These are phyloP conservation scores for Pelobates fuscus DNA, from an alignment of 2,113 vertebrate species.

Conservation along the genomic window DNA sequence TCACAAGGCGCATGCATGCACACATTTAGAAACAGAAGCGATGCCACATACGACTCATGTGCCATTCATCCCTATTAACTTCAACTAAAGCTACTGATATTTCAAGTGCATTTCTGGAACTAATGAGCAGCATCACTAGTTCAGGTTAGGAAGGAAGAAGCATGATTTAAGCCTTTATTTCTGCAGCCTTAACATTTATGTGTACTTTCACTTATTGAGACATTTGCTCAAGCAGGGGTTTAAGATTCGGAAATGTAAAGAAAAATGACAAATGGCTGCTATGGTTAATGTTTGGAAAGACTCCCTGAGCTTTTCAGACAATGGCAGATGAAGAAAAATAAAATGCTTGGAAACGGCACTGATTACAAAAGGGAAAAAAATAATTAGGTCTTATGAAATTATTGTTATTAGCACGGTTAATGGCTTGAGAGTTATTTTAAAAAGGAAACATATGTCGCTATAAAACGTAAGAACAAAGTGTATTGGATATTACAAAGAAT, in stretches of 20 bases:
- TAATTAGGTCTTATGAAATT: background rate
- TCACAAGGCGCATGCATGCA: background rate
- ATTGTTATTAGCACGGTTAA: constrained; percentile 7
- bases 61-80: background rate
- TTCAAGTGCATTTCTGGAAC: constrained; percentile 2
- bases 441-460: constrained; percentile 8
- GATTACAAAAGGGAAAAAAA: background rate
- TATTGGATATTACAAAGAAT: too few relatives aligned
- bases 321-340: too few relatives aligned
- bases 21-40: background rate
- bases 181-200: background rate
- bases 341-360: constrained; percentile 13
- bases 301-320: too few relatives aligned
- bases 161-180: background rate
- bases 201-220: constrained; percentile 16
- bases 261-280: too few relatives aligned
- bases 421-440: constrained; percentile 12
- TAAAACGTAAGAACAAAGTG: too few relatives aligned
- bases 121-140: constrained; percentile 10
- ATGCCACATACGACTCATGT: background rate
- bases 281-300: too few relatives aligned
- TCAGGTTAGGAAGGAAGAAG: background rate
- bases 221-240: constrained; percentile 24
- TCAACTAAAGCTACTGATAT: constrained; percentile 2
- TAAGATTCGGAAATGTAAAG: too few relatives aligned